A percentile compares a stretch with the other conserved stretches of the same genome.
These are phyloP conservation scores for Oncorhynchus nerka DNA, from an alignment of 2,113 vertebrate genomes.

Conservation along the genomic window DNA sequence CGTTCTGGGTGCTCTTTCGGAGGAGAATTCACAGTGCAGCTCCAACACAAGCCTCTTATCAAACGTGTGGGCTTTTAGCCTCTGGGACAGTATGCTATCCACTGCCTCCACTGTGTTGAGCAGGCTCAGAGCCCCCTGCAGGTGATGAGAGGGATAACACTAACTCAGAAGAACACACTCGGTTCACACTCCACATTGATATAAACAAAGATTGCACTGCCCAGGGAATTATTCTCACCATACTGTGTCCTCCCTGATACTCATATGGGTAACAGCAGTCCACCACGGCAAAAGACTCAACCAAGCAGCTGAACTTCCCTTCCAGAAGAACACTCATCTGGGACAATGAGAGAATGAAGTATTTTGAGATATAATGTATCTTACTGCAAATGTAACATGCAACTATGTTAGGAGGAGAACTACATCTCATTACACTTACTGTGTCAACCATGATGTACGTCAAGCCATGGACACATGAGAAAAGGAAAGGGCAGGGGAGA, in stretches of 20 bases:
- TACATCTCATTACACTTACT: too few species aligned
- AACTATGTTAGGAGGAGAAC: too few species aligned
- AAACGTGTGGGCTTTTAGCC: conserved; percentile 38
- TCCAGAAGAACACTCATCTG: conserved; percentile 74
- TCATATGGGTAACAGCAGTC: conserved; percentile 82
- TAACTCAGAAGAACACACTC: not conserved
- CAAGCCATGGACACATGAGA: conserved; percentile 41
- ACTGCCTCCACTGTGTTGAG: conserved; percentile 59
- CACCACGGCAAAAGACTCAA: conserved; percentile 71
- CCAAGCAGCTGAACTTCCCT: conserved; percentile 67
- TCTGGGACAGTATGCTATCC: conserved; percentile 57
- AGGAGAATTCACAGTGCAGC: conserved; percentile 77
- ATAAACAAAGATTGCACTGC: too few species aligned
- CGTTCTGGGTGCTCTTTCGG: conserved; percentile 67
- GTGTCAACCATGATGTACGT: conserved; percentile 67
- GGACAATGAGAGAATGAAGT: not conserved
- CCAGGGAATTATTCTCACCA: conserved; percentile 58
- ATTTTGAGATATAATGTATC: too few species aligned
- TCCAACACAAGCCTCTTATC: conserved; percentile 61
- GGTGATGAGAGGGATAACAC: not conserved
- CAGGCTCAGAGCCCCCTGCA: conserved; percentile 67
- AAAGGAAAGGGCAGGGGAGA: not conserved
- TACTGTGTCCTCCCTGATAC: conserved; percentile 77
- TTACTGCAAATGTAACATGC: too few species aligned
- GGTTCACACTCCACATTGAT: too few species aligned